Base-by-base conservation (phyloP, 2,797 vertebrate genomes). In the Chelmon rostratus region DNA sequence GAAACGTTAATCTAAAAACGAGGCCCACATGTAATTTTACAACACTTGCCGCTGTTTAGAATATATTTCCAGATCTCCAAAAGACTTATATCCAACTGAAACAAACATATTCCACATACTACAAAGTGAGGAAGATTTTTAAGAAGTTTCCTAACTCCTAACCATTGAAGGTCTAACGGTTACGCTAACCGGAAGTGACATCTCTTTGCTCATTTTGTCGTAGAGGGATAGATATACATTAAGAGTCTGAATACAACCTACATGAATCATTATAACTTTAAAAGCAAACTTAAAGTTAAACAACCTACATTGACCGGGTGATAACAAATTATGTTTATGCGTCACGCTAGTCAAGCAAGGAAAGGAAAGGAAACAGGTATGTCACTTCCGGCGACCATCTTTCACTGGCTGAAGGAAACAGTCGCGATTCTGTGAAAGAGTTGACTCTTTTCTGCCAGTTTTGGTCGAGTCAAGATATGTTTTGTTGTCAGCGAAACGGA, bases 301-400 rank as follows among this genome's bases (percentile, higher is more conserved):
- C n/a, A 12, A 18, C 6, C 42, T 16, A 44, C 9, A 2, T 13
- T 68, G 16, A 12, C 6, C 13, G 6, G 9, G 44, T 53, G 9
- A 16, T 8, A 18, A n/a, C 61, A 61, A 62, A 6, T n/a, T 9
- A n/a, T 21, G 28, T 21, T 9, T 31, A 1, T 33, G 21, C 21
- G 3, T 66, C 3, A 25, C 1, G n/a, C 40, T 23, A 15, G 15
- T 12, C 6, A 1, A n/a, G 0, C 18, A 1, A 62, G 2, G 3
- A 15, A n/a, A n/a, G n/a, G 2, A 15, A 4, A 40, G 10, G 15
- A 47, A 23, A 31, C n/a, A 3, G 0, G 13, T 1, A 23, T 12
- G 63, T 71, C 58, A 81, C 77, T 86, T 86, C 81, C 83, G 79
- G 68, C 1, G 0, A 8, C 53, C 86, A 68, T 81, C 18, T 82